A percentile compares a stretch with the other conserved stretches of the same genome.
phyloP scores from a whole-genome alignment of 1,140 invertebrate genomes.

The Chelonus insularis region DNA sequence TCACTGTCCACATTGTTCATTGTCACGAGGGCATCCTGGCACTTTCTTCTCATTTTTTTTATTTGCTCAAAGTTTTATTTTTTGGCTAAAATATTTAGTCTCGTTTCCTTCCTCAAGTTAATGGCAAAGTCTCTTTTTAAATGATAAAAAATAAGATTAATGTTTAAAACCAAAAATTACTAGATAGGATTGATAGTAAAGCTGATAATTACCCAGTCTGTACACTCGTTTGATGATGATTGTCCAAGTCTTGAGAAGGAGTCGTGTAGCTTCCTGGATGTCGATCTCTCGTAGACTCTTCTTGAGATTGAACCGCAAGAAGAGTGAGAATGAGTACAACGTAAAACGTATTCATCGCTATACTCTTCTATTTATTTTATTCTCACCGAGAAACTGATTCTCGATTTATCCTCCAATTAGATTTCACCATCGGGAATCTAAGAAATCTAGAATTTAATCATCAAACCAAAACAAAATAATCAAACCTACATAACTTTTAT shows the following conservation, averaged over 20 bases:
- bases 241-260: constrained; percentile 35
- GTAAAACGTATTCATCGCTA: background rate
- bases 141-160: too few relatives aligned
- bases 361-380: constrained; percentile 2
- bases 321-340: constrained; percentile 11
- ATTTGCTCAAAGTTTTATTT: background rate
- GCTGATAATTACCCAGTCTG: constrained; percentile 38
- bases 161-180: too few relatives aligned
- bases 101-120: too few relatives aligned
- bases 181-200: too few relatives aligned
- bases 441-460: background rate
- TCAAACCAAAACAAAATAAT: background rate
- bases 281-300: constrained; percentile 24
- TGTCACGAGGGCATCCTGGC: constrained; percentile 3
- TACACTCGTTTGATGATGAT: constrained; percentile 38
- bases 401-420: background rate
- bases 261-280: constrained; percentile 32
- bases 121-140: too few relatives aligned
- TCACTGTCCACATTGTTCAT: constrained; percentile 4
- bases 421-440: constrained; percentile 21
- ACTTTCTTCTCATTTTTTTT: background rate
- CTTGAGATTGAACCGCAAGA: constrained; percentile 9
- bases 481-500: too few relatives aligned
- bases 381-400: constrained; percentile 12
- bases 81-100: background rate